Base-by-base conservation (phyloP, 2,113 vertebrate genomes). In the Meleagris gallopavo region DNA sequence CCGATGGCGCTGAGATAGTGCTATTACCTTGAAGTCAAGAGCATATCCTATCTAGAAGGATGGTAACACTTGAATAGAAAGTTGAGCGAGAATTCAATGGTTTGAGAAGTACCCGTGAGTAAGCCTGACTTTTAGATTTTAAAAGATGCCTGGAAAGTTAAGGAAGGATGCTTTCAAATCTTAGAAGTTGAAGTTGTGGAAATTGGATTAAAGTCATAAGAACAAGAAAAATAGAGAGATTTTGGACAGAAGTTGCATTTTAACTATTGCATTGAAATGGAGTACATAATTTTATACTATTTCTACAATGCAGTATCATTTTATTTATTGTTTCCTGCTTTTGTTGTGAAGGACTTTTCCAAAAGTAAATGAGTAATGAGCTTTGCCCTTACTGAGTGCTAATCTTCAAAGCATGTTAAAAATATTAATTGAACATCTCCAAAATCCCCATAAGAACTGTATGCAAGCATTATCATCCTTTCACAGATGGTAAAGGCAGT, bases 401-500 rank as follows among this genome's bases (percentile, higher is more conserved):
- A 75, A 52, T 79, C 61, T 73, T 72, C 40, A 87, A 86, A 94
- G 36, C 54, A 62, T 27, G 58, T 82, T 85, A 73, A 87, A 80
- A 95, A 70, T 78, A 90, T 78, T 95, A 78, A 81, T 84, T 93
- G 88, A 85, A 62, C 8, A 14, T 87, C 3, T 2, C 10, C 38
- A 62, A 90, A 94, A 73, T 86, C 24, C 66, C 10, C 58, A 4
- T 61, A 48, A 92, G n/a, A 50, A 29, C 45, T 74, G 19, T 90
- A 43, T n/a, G 41, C 4, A 65, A 73, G 10, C 66, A 62, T 90
- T 93, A 84, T 82, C 32, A 48, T 87, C 54, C 34, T 85, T 87
- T 89, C 60, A 73, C 86, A 93, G 94, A 96, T 95, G 70, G 66
- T 60, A 87, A 93, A 60, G 50, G 87, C 38, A 91, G 86, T 66